phyloP scores from a whole-genome alignment of 2,797 vertebrate species.

The Alectoris magna region DNA sequence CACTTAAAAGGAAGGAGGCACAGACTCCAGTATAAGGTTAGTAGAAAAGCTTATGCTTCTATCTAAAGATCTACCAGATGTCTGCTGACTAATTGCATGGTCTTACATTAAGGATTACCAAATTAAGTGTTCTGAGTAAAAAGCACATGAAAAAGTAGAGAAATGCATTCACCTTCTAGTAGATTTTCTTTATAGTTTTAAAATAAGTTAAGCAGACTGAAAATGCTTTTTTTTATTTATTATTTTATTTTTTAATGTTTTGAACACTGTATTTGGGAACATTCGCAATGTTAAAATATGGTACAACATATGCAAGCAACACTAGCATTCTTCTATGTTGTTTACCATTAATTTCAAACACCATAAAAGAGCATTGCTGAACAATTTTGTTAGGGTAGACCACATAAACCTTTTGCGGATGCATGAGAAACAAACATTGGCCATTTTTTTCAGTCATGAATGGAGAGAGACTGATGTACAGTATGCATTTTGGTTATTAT shows the following conservation, averaged over 20 bases:
- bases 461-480: not conserved
- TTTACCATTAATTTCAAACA: not conserved
- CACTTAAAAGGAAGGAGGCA: constrained; percentile 95
- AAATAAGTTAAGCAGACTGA: not conserved
- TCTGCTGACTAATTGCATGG: not conserved
- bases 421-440: not conserved
- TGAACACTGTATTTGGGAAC: not conserved
- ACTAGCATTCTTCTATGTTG: not conserved
- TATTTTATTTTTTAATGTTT: not conserved
- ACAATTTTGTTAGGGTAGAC: not conserved
- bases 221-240: not conserved
- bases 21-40: constrained; percentile 95
- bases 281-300: not conserved
- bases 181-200: not conserved
- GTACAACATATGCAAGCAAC: not conserved
- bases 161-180: not conserved
- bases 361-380: not conserved
- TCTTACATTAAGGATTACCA: not conserved
- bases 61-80: not conserved
- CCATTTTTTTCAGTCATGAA: not conserved
- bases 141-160: not conserved
- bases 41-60: constrained; percentile 11
- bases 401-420: not conserved
- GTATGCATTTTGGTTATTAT: not conserved
- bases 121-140: not conserved